A percentile compares a stretch with the other conserved stretches of the same genome.
phyloP scores from a whole-genome alignment of 2,888 invertebrate species.

The Amphipoea oculea region DNA sequence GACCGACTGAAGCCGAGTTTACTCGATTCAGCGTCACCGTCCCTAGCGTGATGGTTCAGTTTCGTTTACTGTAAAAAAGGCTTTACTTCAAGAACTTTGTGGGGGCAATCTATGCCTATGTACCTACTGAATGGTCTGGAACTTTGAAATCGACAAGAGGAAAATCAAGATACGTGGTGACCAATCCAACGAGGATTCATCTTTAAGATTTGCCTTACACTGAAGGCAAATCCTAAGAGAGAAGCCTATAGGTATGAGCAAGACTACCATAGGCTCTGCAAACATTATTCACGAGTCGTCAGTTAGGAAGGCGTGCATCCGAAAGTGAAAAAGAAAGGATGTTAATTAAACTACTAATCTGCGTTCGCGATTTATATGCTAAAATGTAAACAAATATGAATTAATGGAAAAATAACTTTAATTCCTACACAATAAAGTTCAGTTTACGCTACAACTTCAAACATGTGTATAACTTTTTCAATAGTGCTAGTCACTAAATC shows the following conservation, averaged over 20 bases:
- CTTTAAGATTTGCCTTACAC: neutral
- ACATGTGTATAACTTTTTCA: no score
- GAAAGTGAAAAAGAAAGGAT: neutral
- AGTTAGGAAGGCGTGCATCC: neutral
- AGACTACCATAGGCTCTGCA: neutral
- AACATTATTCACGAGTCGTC: neutral
- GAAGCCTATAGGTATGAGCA: neutral
- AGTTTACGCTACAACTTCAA: no score
- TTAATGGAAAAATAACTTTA: no score
- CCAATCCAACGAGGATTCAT: no score
- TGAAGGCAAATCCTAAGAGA: no score
- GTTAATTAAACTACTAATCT: neutral
- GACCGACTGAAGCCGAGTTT: neutral
- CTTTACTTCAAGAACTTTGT: neutral
- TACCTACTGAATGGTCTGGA: neutral
- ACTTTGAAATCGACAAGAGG: neutral
- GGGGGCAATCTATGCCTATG: neutral
- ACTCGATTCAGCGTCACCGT: neutral
- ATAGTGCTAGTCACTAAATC: no score
- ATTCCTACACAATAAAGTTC: no score
- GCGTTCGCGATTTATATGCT: no score
- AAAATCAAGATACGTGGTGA: neutral
- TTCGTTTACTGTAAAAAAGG: neutral
- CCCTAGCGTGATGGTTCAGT: neutral
- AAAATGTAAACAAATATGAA: no score